Conservation (phyloP, 1,140 invertebrate species). For the Ceratina australensis region DNA sequence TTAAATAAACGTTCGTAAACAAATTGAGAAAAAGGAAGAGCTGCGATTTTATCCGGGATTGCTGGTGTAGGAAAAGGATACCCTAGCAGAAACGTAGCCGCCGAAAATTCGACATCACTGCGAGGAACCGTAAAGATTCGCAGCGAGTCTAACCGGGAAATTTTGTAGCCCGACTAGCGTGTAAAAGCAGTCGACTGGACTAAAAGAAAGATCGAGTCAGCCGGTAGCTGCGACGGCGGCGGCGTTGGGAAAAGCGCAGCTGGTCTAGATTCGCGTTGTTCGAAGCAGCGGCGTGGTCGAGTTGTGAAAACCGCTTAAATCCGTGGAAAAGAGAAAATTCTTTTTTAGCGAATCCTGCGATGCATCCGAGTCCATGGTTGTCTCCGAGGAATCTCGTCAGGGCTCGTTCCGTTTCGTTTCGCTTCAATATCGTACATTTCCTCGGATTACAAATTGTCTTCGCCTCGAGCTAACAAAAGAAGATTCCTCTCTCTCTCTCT, state of each 20-base stretch:
- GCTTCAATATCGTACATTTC: background rate
- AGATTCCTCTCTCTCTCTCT: background rate
- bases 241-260: conserved; percentile 52
- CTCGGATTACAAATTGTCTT: conserved; percentile 38
- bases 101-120: conserved; percentile 15
- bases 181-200: conserved; percentile 32
- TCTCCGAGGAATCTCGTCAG: conserved; percentile 18
- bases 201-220: conserved; percentile 52
- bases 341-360: conserved; percentile 29
- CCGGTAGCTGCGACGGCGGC: background rate
- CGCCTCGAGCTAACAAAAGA: background rate
- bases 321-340: conserved; percentile 28
- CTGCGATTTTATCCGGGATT: background rate
- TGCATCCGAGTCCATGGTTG: conserved; percentile 21
- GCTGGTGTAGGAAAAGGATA: background rate
- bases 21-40: too few species aligned
- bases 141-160: background rate
- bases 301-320: conserved; percentile 55
- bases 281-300: background rate
- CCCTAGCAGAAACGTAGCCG: background rate
- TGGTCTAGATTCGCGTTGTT: conserved; percentile 12
- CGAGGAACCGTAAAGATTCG: too few species aligned
- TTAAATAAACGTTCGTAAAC: too few species aligned
- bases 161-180: conserved; percentile 32
- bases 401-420: background rate